Evolutionary conservation across 2,113 vertebrate genomes (phyloP).

Genomic region (Cheirogaleus medius): DNA sequence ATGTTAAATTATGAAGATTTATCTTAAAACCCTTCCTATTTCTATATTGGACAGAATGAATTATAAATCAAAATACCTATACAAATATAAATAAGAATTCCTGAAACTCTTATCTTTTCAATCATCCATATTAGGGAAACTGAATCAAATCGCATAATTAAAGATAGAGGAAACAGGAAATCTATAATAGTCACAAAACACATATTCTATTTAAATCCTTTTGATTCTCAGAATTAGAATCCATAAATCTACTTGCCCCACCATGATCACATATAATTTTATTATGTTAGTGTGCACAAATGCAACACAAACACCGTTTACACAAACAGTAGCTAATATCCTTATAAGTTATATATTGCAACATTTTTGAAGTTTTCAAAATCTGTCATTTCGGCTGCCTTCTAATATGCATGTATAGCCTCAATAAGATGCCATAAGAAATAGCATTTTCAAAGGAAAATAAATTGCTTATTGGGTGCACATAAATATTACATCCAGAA

Average conservation of each 20-base stretch:
- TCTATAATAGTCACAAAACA: background rate
- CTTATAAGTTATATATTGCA: background rate
- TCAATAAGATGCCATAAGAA: background rate
- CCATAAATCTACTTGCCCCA: background rate
- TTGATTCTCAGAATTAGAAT: background rate
- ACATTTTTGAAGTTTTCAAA: background rate
- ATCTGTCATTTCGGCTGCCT: background rate
- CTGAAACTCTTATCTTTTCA: background rate
- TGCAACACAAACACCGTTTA: background rate
- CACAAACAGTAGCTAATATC: background rate
- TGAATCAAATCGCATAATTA: background rate
- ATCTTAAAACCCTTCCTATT: background rate
- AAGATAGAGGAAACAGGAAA: background rate
- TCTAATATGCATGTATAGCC: background rate
- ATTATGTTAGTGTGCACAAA: background rate
- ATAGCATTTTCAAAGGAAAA: slow-evolving; percentile 60
- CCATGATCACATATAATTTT: background rate
- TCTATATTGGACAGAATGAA: background rate
- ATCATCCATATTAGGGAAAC: background rate
- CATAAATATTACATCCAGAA: slow-evolving; percentile 3
- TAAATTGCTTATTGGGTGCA: background rate
- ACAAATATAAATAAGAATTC: background rate
- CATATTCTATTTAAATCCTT: background rate
- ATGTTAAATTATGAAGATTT: background rate
- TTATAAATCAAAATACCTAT: background rate